Evolutionary conservation across 2,797 vertebrate species (phyloP), one percentile per base, ranked within the genome.

Genomic region (Dromococcyx pavoninus): DNA sequence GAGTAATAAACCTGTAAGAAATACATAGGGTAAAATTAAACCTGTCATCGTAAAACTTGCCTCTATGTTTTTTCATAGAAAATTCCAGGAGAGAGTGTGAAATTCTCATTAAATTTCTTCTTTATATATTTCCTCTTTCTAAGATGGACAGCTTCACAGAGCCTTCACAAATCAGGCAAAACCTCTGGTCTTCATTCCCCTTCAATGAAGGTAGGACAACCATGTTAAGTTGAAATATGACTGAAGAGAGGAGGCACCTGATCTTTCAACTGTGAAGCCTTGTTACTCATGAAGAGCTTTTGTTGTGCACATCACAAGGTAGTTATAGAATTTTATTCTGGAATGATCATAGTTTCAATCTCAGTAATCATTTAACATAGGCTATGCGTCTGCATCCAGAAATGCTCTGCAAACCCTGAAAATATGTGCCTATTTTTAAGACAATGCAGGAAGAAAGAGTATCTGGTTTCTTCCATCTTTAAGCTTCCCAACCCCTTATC

Each of bases 301-400:
- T 1, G 0, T 65, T 39, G 22, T 57, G 13, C 10, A 37, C 7
- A 21, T 64, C 8, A 72, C 9, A 53, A 79, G 61, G 9, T 35
- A 35, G 35, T 5, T 53, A 19, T 14, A 48, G 21, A 65, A 53
- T 57, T 72, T 90, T 67, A 12, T 39, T 75, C 15, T 65, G 37
- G 44, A 61, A 51, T 44, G 15, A n/a, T 69, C 18, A 14, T 28
- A 14, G 7, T 39, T 86, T 54, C 48, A 58, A 10, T 19, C 11
- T 78, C 71, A 78, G 17, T 44, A 78, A 78, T 25, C 6, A 37
- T 60, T 71, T 74, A 74, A 27, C 11, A 30, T 21, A 66, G 32
- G 10, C 58, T 5, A 2, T 32, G 30, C 1, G 0, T 17, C 15
- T 5, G 4, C 15, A 51, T 37, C 6, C 24, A 65, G 57, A 84